phyloP scores from a whole-genome alignment of 2,113 vertebrate genomes.

The Astatoreochromis straeleni region DNA sequence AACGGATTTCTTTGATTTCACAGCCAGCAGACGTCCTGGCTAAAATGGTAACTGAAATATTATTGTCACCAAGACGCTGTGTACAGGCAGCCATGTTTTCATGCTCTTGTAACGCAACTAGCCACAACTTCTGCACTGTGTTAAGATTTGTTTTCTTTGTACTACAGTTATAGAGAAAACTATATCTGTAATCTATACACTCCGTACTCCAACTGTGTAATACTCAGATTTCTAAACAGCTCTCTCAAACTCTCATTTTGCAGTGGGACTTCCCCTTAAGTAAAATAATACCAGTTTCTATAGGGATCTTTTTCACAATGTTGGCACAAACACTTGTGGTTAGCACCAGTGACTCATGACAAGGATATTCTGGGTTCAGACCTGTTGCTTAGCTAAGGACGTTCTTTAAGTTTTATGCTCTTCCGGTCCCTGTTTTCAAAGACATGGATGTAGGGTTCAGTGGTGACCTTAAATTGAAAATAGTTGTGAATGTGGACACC shows the following conservation, averaged over 20 bases:
- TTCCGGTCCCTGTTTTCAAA: background rate
- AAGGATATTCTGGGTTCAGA: background rate
- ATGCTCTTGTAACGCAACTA: background rate
- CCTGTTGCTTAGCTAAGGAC: fast-evolving
- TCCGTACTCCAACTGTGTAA: background rate
- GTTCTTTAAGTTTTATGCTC: background rate
- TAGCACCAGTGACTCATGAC: background rate
- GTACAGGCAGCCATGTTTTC: background rate
- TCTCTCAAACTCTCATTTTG: background rate
- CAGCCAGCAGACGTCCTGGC: background rate
- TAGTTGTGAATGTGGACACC: background rate
- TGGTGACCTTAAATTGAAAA: fast-evolving
- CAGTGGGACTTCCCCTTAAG: background rate
- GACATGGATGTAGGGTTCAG: background rate
- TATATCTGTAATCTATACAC: background rate
- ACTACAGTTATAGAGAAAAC: background rate
- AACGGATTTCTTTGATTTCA: background rate
- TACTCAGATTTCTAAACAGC: background rate
- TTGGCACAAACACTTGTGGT: background rate
- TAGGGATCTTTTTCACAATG: background rate
- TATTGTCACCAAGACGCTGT: background rate
- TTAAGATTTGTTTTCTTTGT: background rate
- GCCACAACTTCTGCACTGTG: background rate
- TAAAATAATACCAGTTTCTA: background rate
- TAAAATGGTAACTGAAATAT: background rate